Percentiles rank a stretch among this genome's conserved stretches.
These are phyloP conservation scores for Formicarius rufipectus DNA, from an alignment of 2,113 vertebrate species.

Conservation along the genomic window DNA sequence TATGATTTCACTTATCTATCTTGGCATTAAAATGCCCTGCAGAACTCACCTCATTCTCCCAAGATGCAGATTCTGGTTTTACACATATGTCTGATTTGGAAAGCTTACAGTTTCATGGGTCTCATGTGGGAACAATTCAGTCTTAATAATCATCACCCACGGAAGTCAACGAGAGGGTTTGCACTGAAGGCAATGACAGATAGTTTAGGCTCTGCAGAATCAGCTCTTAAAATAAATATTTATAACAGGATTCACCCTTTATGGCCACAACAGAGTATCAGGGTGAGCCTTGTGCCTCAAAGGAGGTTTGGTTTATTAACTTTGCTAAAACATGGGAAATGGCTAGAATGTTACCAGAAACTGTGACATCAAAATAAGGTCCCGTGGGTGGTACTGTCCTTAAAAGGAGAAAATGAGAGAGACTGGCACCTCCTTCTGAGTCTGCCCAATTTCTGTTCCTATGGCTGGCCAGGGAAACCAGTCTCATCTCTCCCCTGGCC, in stretches of 20 bases:
- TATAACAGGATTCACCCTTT: neutral
- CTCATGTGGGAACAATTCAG: neutral
- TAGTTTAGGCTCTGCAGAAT: neutral
- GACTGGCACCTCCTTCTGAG: neutral
- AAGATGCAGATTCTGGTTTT: conserved; percentile 31
- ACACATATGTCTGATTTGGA: conserved; percentile 6
- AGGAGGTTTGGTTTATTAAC: neutral
- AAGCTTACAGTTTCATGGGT: conserved; percentile 15
- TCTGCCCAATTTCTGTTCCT: neutral
- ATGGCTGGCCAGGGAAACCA: neutral
- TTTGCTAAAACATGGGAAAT: neutral
- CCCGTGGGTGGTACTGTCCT: neutral
- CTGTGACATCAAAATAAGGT: neutral
- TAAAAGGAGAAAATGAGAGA: neutral
- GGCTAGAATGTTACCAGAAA: neutral
- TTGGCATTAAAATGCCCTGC: conserved; percentile 21
- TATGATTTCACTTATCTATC: conserved; percentile 46
- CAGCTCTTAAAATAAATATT: neutral
- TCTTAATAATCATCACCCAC: conserved; percentile 1
- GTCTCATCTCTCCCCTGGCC: neutral
- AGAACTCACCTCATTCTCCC: conserved; percentile 21
- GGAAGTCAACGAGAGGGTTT: neutral
- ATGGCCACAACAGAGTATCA: neutral
- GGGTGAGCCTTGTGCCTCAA: neutral
- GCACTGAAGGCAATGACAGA: neutral